Evolutionary conservation across 2,888 invertebrate genomes (phyloP).

Genomic region (Sinodicranocentrus sp.): DNA sequence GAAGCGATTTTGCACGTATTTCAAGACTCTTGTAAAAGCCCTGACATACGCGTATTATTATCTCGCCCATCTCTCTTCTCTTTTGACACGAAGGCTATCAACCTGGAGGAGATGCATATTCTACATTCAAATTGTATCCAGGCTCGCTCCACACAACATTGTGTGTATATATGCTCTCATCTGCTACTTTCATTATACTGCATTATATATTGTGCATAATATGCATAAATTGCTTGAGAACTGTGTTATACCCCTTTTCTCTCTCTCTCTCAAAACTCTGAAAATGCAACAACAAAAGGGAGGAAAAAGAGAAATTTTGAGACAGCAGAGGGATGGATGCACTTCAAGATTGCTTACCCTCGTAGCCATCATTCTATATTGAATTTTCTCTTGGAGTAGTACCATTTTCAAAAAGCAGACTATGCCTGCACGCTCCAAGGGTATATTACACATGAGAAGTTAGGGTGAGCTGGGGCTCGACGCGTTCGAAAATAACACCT

Average conservation of each 20-base stretch:
- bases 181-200: no score
- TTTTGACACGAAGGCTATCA: conserved; percentile 60
- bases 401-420: no score
- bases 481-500: no score
- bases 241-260: neutral
- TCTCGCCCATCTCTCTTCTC: conserved; percentile 64
- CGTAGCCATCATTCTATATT: neutral
- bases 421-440: neutral
- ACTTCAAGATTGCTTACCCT: conserved; percentile 9
- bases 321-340: conserved; percentile 11
- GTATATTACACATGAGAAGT: neutral
- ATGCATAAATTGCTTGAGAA: neutral
- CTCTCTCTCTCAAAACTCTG: neutral
- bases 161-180: no score
- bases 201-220: neutral
- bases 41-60: conserved; percentile 71
- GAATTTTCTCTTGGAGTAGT: conserved; percentile 2
- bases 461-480: no score
- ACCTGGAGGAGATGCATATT: neutral
- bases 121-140: neutral
- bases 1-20: conserved; percentile 75
- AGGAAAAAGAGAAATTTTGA: conserved; percentile 8
- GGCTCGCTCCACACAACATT: no score
- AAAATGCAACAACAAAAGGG: conserved; percentile 26
- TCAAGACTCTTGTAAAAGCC: conserved; percentile 67